Evolutionary conservation across 2,113 vertebrate species (phyloP), one percentile per base, ranked within the genome.

Genomic region (Mobula hypostoma): DNA sequence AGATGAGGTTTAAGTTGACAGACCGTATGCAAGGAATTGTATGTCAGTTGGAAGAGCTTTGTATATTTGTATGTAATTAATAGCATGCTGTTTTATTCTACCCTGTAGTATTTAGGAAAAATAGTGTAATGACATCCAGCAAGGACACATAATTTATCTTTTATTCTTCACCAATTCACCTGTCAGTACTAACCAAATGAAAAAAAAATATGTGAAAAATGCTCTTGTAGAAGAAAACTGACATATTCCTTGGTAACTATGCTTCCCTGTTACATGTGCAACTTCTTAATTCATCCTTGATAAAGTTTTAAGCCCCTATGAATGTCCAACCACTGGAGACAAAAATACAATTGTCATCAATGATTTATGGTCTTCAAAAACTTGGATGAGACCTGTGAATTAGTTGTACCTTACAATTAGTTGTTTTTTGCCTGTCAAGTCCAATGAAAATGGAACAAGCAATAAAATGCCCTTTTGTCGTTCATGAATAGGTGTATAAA

Each of bases 281-380:
- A 79, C 77, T 36, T 36, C 32, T 79, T 32, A 79, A 79, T 79
- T 79, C n/a, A 32, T 79, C 77, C 11, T 11, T 32, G 27, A 79
- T 36, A 79, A 79, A 79, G 19, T 74, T 74, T 74, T 74, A 74
- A 74, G n/a, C 14, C 29, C 85, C 32, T 63, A 66, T 88, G 85
- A 88, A 88, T 27, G 61, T 61, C 85, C 85, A 88, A 7, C 14
- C 29, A 88, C 29, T 7, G 85, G 27, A 61, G 61, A 88, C 85
- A 88, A 66, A 88, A 63, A 66, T 63, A 88, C 29, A 63, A 15
- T 58, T 6, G 14, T 88, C 85, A 88, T 66, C 61, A 17, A 66
- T 88, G 85, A 88, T 88, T 88, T 88, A 88, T 88, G 85, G 58
- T 88, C 58, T 88, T 63, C 56, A 66, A 15, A 87, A 63, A 63